Conservation (phyloP, 2,113 vertebrate genomes). For the Pedionomus torquatus region DNA sequence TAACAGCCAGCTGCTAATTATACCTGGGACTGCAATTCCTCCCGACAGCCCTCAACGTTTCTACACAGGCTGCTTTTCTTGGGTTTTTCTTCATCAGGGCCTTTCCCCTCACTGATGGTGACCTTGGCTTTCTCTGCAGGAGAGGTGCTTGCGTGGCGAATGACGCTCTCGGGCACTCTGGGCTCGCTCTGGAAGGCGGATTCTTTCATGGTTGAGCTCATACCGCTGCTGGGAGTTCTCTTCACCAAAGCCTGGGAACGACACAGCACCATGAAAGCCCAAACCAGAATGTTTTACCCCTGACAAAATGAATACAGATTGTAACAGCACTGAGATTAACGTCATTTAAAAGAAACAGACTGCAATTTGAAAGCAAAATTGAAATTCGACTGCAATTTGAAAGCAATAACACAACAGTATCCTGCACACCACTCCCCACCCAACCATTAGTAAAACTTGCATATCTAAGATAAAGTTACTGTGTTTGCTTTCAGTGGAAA, state of each 20-base stretch:
- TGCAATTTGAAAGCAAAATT: too few species aligned
- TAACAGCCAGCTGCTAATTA: not conserved
- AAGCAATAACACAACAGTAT: not conserved
- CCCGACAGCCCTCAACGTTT: conserved; percentile 94
- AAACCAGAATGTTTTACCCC: not conserved
- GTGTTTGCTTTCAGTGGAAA: not conserved
- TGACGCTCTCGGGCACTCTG: conserved; percentile 89
- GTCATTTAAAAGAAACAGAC: not conserved
- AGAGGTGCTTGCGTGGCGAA: conserved; percentile 88
- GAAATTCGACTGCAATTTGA: not conserved
- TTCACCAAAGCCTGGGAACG: conserved; percentile 89
- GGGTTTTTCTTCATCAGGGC: conserved; percentile 90
- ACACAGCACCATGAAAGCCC: not conserved
- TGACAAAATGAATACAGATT: not conserved
- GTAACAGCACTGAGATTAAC: not conserved
- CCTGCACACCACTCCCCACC: not conserved
- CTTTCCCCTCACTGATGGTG: conserved; percentile 92
- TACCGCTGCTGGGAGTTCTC: conserved; percentile 94
- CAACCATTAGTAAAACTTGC: not conserved
- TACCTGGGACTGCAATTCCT: conserved; percentile 92
- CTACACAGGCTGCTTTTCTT: conserved; percentile 96
- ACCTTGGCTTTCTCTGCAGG: conserved; percentile 93
- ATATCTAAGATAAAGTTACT: not conserved
- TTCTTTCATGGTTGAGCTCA: conserved; percentile 96
- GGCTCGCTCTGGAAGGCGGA: conserved; percentile 95